Evolutionary conservation across 2,113 vertebrate genomes (phyloP).

Genomic region (Misgurnus anguillicaudatus): DNA sequence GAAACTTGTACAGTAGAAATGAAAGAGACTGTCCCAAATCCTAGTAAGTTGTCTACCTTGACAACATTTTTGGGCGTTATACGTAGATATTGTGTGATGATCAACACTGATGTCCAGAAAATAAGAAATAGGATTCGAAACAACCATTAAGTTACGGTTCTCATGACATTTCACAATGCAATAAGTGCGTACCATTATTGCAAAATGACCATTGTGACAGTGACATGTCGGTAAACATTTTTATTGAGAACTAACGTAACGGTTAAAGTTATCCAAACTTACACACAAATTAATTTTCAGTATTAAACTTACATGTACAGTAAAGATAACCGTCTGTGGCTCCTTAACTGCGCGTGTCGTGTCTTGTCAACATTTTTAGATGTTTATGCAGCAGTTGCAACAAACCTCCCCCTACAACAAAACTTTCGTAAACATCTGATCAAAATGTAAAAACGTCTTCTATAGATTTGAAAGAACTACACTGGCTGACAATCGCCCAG

Average conservation of each 20-base stretch:
- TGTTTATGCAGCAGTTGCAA: background rate
- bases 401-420: conserved; percentile 5
- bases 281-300: background rate
- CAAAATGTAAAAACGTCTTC: background rate
- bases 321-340: background rate
- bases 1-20: background rate
- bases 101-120: too few relatives aligned
- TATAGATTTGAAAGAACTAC: background rate
- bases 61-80: background rate
- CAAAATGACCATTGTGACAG: background rate
- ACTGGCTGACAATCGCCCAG: too few relatives aligned
- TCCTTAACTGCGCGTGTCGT: background rate
- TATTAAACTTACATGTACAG: conserved; percentile 6
- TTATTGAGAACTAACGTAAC: background rate
- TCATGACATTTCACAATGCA: background rate
- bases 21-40: background rate
- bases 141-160: background rate
- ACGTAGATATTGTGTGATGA: background rate
- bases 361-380: conserved; percentile 24
- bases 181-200: background rate
- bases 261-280: background rate
- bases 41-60: background rate
- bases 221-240: too few relatives aligned
- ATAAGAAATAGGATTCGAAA: background rate
- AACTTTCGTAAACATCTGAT: background rate